phyloP scores from a whole-genome alignment of 2,797 vertebrate species.

The Intellagama lesueurii region DNA sequence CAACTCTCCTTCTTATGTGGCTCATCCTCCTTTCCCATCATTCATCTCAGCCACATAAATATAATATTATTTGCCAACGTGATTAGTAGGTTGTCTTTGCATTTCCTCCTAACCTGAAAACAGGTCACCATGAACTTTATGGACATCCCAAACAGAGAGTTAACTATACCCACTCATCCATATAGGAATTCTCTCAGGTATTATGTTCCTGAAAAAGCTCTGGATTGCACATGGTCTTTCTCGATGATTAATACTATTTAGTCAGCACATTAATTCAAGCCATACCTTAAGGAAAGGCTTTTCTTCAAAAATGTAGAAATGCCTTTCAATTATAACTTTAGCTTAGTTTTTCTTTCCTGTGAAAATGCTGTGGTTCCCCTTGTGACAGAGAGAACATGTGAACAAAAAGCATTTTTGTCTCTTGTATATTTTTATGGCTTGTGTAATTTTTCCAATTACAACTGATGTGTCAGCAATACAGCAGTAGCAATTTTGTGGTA shows the following conservation, averaged over 20 bases:
- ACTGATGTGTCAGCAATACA: not conserved
- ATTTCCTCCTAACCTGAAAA: not conserved
- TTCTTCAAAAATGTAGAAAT: not conserved
- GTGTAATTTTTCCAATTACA: not conserved
- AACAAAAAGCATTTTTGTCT: not conserved
- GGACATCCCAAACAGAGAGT: not conserved
- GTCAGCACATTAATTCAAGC: not conserved
- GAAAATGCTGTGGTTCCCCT: not conserved
- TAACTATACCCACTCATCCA: not conserved
- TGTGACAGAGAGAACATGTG: not conserved
- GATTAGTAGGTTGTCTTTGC: not conserved
- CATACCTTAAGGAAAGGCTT: not conserved
- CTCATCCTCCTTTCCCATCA: not conserved
- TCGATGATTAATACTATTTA: not conserved
- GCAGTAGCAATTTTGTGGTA: not conserved
- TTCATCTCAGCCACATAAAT: not conserved
- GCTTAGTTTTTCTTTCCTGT: not conserved
- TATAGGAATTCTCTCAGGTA: not conserved
- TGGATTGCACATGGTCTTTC: not conserved
- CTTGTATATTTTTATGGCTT: constrained; percentile 10
- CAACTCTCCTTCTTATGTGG: no score
- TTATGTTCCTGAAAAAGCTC: not conserved
- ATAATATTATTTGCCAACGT: not conserved
- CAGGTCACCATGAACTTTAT: not conserved
- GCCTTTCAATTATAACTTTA: not conserved